A percentile compares a stretch with the other conserved stretches of the same genome.
Conservation (phyloP, 1,140 invertebrate genomes). For the Colletes gigas region DNA sequence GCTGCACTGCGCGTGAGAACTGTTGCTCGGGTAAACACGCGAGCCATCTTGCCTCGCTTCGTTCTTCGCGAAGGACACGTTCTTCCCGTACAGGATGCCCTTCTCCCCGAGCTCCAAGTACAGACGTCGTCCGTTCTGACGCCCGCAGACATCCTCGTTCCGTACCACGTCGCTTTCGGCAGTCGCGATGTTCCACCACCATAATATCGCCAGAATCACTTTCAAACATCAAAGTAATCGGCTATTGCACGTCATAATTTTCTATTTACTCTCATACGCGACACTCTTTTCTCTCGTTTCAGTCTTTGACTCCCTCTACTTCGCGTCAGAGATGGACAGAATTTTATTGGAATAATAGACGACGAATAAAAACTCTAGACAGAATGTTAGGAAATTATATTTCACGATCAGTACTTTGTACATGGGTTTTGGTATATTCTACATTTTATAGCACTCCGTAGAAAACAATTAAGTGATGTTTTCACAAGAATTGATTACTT, state of each 20-base stretch:
- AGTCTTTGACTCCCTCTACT: not conserved
- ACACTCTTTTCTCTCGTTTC: too few species aligned
- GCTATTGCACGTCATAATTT: too few species aligned
- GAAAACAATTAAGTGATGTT: too few species aligned
- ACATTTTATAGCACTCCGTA: too few species aligned
- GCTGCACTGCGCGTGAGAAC: constrained; percentile 83
- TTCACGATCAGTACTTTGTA: too few species aligned
- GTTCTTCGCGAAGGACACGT: constrained; percentile 78
- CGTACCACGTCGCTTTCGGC: constrained; percentile 67
- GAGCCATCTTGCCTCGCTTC: constrained; percentile 60
- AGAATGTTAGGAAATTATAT: too few species aligned
- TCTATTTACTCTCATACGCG: not conserved
- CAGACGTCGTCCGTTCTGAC: constrained; percentile 83
- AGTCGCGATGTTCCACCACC: constrained; percentile 32
- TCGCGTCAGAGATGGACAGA: too few species aligned
- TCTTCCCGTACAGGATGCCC: constrained; percentile 82
- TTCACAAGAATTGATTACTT: too few species aligned
- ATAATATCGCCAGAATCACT: constrained; percentile 14
- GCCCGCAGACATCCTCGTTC: constrained; percentile 84
- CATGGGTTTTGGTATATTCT: too few species aligned
- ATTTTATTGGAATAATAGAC: too few species aligned
- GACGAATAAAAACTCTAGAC: too few species aligned
- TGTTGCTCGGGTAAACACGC: constrained; percentile 68
- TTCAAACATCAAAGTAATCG: not conserved
- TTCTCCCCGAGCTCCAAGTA: constrained; percentile 84